Evolutionary conservation across 2,888 invertebrate genomes (phyloP).

Genomic region (Achlya flavicornis): DNA sequence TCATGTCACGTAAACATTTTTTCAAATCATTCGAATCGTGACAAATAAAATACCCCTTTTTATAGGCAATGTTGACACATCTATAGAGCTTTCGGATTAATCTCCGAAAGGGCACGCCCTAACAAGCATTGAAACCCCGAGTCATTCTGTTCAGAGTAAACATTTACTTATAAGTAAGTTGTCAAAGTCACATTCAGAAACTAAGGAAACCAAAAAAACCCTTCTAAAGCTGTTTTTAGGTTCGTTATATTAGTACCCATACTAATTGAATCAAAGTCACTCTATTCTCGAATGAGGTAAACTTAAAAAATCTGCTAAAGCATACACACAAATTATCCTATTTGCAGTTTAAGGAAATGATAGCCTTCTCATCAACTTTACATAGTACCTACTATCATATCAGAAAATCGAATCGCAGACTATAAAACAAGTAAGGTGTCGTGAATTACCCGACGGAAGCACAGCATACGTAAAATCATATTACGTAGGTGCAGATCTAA

Average conservation of each 20-base stretch:
- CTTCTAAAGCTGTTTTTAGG: conserved; percentile 28
- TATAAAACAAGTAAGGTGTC: no score
- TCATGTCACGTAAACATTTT: background rate
- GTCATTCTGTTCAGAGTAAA: conserved; percentile 54
- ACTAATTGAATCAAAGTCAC: conserved; percentile 16
- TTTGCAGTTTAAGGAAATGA: no score
- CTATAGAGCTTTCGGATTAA: background rate
- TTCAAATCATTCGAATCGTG: background rate
- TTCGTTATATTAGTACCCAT: conserved; percentile 3
- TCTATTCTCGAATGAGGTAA: conserved; percentile 12
- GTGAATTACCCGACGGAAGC: no score
- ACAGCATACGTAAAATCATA: no score
- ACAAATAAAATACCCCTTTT: background rate
- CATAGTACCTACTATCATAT: no score
- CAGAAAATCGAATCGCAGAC: no score
- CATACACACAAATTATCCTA: no score
- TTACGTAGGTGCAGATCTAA: no score
- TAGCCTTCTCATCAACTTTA: background rate
- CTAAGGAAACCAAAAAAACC: conserved; percentile 34
- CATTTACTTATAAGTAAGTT: conserved; percentile 63
- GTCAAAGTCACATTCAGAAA: conserved; percentile 49
- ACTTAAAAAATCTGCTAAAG: no score
- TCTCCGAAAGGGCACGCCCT: conserved; percentile 31
- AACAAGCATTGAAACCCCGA: conserved; percentile 50
- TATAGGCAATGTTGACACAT: background rate